Conservation (phyloP, 2,113 vertebrate genomes). For the Ciconia maguari region DNA sequence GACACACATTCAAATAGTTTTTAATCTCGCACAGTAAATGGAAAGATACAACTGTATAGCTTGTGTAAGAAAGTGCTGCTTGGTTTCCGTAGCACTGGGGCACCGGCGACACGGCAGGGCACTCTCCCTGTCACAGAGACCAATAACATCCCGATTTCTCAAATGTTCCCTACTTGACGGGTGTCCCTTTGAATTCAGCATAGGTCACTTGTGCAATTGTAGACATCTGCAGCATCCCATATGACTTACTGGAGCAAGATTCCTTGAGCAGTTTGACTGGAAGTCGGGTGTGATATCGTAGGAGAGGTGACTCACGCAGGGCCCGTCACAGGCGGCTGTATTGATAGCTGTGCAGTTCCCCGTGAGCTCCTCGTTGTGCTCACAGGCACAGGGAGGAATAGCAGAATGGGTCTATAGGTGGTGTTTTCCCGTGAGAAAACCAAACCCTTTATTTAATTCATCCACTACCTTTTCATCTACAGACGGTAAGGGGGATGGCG, state of each 20-base stretch:
- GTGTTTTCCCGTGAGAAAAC: background rate
- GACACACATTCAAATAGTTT: background rate
- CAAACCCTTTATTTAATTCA: background rate
- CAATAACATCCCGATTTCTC: background rate
- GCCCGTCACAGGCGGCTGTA: background rate
- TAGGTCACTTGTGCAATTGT: background rate
- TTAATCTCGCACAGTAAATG: background rate
- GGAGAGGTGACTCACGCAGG: background rate
- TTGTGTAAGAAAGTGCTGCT: background rate
- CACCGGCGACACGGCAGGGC: rapidly evolving
- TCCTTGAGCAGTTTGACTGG: background rate
- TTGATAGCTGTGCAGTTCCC: background rate
- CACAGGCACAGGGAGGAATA: background rate
- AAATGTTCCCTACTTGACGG: background rate
- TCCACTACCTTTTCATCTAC: background rate
- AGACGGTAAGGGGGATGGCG: background rate
- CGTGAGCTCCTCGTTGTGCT: background rate
- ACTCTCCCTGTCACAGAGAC: background rate
- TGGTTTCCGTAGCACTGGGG: background rate
- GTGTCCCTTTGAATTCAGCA: background rate
- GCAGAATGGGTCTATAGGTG: background rate
- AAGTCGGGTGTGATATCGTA: background rate
- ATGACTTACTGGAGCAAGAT: background rate
- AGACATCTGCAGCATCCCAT: background rate
- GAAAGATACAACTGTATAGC: background rate